A percentile compares a stretch with the other conserved stretches of the same genome.
These are phyloP conservation scores for Naja naja DNA, from an alignment of 2,113 vertebrate genomes.

Conservation along the genomic window DNA sequence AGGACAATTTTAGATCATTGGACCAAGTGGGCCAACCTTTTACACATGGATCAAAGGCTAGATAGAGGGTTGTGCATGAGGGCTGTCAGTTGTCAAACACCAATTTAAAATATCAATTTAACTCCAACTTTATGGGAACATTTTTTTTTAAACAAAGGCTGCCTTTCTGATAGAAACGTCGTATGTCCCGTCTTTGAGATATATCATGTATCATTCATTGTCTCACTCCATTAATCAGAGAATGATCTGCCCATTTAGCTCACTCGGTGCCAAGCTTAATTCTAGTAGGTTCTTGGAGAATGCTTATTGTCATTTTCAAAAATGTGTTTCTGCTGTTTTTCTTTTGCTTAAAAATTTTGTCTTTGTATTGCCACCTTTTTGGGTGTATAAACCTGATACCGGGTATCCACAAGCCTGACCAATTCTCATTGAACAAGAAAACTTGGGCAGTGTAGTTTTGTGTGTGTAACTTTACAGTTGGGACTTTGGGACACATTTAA, in stretches of 20 bases:
- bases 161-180: not conserved
- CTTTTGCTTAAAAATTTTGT: constrained; percentile 31
- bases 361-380: constrained; percentile 18
- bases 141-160: not conserved
- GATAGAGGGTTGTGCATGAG: not conserved
- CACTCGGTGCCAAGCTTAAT: constrained; percentile 22
- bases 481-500: constrained; percentile 2
- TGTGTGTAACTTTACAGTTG: constrained; percentile 34
- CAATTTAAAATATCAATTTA: not conserved
- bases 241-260: constrained; percentile 3
- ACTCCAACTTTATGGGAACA: not conserved
- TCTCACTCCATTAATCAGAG: constrained; percentile 38
- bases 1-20: not conserved
- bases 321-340: constrained; percentile 42
- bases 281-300: constrained; percentile 29
- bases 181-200: constrained; percentile 28
- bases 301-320: constrained; percentile 38
- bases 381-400: constrained; percentile 3
- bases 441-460: constrained; percentile 20
- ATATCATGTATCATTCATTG: constrained; percentile 11
- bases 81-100: not conserved
- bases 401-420: constrained; percentile 33
- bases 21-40: not conserved
- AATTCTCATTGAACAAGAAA: constrained; percentile 33
- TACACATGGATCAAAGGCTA: not conserved